phyloP scores from a whole-genome alignment of 2,113 vertebrate species.

The Circaetus gallicus region DNA sequence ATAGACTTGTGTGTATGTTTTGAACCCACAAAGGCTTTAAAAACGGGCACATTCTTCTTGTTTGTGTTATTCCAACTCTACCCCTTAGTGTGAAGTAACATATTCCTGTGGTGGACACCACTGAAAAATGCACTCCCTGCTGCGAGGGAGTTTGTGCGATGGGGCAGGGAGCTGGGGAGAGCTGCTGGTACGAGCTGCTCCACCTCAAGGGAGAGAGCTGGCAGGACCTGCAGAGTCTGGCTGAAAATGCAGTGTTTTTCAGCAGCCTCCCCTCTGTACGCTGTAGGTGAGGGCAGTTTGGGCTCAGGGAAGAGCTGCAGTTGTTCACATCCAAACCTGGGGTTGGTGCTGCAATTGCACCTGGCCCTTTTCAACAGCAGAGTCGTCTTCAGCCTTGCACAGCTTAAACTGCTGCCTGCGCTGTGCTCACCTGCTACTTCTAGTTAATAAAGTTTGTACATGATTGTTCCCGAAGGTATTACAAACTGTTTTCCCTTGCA shows the following conservation, averaged over 20 bases:
- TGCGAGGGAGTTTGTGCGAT: not conserved
- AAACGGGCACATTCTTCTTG: not conserved
- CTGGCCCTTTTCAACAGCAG: accelerated
- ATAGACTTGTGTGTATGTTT: not conserved
- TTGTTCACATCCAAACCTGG: not conserved
- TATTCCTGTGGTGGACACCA: not conserved
- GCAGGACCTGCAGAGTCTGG: not conserved
- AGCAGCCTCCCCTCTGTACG: not conserved
- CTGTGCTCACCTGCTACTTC: not conserved
- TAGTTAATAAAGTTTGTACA: not conserved
- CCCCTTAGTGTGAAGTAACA: not conserved
- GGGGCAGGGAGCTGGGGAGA: not conserved
- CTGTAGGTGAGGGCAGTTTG: accelerated
- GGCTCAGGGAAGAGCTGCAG: not conserved
- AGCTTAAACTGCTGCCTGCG: not conserved
- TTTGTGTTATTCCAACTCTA: not conserved
- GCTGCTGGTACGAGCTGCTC: accelerated
- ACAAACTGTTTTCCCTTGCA: not conserved
- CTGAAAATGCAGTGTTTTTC: not conserved
- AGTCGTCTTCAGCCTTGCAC: not conserved
- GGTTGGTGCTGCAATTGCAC: not conserved
- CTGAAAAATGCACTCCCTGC: not conserved
- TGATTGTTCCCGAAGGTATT: not conserved
- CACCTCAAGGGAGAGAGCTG: not conserved
- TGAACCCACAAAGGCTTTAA: not conserved